Percentiles rank a stretch among this genome's conserved stretches.
These are phyloP conservation scores for Pavo muticus DNA, from an alignment of 2,113 vertebrate species.

Conservation along the genomic window DNA sequence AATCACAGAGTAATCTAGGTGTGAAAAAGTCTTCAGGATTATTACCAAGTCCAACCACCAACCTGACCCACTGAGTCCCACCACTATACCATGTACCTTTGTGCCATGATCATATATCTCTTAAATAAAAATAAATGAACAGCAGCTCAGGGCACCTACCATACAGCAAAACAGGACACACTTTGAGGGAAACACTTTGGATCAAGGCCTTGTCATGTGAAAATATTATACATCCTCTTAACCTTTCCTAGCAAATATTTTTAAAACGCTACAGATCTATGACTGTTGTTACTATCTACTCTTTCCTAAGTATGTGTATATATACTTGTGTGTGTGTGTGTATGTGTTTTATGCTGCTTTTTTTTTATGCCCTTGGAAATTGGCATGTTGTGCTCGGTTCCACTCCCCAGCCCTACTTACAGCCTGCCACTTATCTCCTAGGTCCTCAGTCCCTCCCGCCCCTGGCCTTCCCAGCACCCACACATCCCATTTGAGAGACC, in stretches of 20 bases:
- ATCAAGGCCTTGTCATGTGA: background rate
- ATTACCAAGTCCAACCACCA: background rate
- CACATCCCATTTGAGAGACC: background rate
- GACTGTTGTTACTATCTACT: conserved; percentile 39
- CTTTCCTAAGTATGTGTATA: background rate
- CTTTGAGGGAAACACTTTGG: background rate
- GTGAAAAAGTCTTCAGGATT: background rate
- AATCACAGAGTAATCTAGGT: background rate
- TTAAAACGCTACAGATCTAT: background rate
- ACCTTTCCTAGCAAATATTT: conserved; percentile 36
- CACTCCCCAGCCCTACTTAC: background rate
- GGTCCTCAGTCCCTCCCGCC: background rate
- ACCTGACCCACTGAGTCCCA: background rate
- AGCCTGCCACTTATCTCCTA: background rate
- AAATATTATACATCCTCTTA: conserved; percentile 32
- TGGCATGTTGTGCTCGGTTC: background rate
- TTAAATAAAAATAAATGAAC: background rate
- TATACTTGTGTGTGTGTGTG: background rate
- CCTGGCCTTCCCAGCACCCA: accelerated
- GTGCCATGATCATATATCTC: background rate
- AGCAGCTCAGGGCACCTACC: background rate
- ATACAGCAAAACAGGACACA: background rate
- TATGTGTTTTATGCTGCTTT: conserved; percentile 26
- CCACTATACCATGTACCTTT: background rate
- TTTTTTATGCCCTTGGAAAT: background rate